Evolutionary conservation across 2,113 vertebrate species (phyloP).

Genomic region (Corydoras sp.): DNA sequence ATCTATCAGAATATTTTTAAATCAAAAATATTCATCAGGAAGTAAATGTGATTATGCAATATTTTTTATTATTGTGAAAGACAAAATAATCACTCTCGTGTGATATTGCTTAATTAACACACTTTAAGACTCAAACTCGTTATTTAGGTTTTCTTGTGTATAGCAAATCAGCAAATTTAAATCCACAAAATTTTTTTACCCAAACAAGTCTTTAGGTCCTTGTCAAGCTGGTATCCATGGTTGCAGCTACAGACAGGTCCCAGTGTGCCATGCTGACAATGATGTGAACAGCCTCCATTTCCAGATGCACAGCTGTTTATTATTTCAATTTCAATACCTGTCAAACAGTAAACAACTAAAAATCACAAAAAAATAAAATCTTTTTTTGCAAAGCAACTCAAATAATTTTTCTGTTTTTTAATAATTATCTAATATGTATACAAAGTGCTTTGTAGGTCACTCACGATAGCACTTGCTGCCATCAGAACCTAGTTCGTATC

Average conservation of each 20-base stretch:
- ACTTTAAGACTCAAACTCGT: too few relatives aligned
- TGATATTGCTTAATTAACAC: too few relatives aligned
- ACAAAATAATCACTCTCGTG: too few relatives aligned
- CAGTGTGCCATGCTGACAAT: constrained; percentile 75
- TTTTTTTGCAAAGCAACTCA: too few relatives aligned
- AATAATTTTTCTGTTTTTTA: too few relatives aligned
- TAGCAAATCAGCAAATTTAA: not conserved
- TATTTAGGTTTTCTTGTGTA: too few relatives aligned
- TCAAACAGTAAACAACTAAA: not conserved
- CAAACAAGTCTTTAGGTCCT: constrained; percentile 79
- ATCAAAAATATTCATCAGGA: too few relatives aligned
- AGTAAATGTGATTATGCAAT: too few relatives aligned
- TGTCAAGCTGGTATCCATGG: constrained; percentile 70
- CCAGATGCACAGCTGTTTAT: constrained; percentile 84
- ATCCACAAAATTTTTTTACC: constrained; percentile 63
- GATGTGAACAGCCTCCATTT: constrained; percentile 85
- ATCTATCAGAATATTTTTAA: too few relatives aligned
- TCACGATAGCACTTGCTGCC: constrained; percentile 87
- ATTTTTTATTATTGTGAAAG: too few relatives aligned
- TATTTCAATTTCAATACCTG: constrained; percentile 95
- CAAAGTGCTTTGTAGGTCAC: constrained; percentile 41
- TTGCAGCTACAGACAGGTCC: constrained; percentile 84
- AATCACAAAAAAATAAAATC: not conserved
- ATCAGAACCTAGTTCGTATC: constrained; percentile 86
- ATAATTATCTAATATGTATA: not conserved